phyloP scores from a whole-genome alignment of 2,888 invertebrate species.

The Troides aeacus region DNA sequence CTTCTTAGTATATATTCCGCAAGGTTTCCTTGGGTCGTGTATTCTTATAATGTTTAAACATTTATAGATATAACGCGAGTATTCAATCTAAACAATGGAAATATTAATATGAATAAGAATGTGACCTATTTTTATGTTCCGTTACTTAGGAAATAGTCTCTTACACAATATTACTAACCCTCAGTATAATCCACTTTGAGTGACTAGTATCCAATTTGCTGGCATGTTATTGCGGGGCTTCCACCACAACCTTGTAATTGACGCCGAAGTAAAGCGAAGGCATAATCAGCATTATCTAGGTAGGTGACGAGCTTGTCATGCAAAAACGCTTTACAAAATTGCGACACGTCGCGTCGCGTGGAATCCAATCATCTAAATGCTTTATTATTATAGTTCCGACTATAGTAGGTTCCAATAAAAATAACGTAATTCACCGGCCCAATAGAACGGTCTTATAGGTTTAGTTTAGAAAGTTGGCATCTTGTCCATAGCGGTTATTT shows the following conservation, averaged over 20 bases:
- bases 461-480: constrained; percentile 78
- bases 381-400: constrained; percentile 62
- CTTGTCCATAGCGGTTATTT: constrained; percentile 74
- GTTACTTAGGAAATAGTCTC: constrained; percentile 22
- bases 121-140: constrained; percentile 22
- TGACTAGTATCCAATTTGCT: constrained; percentile 73
- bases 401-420: constrained; percentile 65
- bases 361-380: constrained; percentile 63
- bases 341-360: constrained; percentile 50
- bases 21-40: constrained; percentile 44
- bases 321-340: constrained; percentile 52
- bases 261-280: constrained; percentile 68
- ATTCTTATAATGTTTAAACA: constrained; percentile 39
- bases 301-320: constrained; percentile 48
- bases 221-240: constrained; percentile 64
- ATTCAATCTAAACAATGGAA: background rate
- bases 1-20: constrained; percentile 65
- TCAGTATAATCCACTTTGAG: constrained; percentile 68
- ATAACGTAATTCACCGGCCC: constrained; percentile 68
- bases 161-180: constrained; percentile 46
- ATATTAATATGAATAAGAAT: background rate
- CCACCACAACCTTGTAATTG: constrained; percentile 70
- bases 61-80: constrained; percentile 4
- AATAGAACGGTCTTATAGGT: constrained; percentile 67
- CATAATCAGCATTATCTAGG: constrained; percentile 56